A percentile compares a stretch with the other conserved stretches of the same genome.
Conservation (phyloP, 2,888 invertebrate genomes). For the Zaprionus obscuricornis region DNA sequence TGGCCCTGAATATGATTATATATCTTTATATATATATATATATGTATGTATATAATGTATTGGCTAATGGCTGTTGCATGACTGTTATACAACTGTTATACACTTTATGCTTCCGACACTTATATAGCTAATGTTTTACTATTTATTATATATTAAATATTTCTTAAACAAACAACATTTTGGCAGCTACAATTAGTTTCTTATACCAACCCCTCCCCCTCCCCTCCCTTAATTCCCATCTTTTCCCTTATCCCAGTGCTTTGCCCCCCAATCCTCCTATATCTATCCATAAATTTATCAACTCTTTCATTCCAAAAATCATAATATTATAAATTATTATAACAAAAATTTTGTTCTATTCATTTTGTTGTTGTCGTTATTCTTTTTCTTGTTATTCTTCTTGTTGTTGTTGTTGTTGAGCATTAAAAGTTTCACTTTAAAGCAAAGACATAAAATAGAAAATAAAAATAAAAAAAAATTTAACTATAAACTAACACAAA, state of each 20-base stretch:
- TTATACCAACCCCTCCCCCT: background rate
- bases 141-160: slow-evolving; percentile 2
- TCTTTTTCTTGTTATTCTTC: slow-evolving; percentile 45
- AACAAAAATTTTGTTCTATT: slow-evolving; percentile 42
- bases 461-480: slow-evolving; percentile 32
- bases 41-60: slow-evolving; percentile 16
- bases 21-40: background rate
- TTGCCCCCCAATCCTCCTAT: too few species aligned
- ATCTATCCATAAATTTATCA: too few species aligned
- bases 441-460: slow-evolving; percentile 42
- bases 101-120: slow-evolving; percentile 10
- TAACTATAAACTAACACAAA: slow-evolving; percentile 22
- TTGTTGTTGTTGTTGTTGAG: slow-evolving; percentile 52
- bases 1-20: slow-evolving; percentile 20
- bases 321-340: slow-evolving; percentile 21
- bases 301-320: too few species aligned
- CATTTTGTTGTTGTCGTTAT: slow-evolving; percentile 31
- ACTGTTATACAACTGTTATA: slow-evolving; percentile 36
- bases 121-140: too few species aligned
- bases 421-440: slow-evolving; percentile 76
- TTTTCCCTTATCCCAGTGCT: too few species aligned
- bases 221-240: too few species aligned
- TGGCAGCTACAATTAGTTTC: slow-evolving; percentile 46
- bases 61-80: slow-evolving; percentile 42
- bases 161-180: slow-evolving; percentile 37